These are phyloP conservation scores for Oceanodroma tethys DNA, from an alignment of 2,113 vertebrate species.

Conservation along the genomic window DNA sequence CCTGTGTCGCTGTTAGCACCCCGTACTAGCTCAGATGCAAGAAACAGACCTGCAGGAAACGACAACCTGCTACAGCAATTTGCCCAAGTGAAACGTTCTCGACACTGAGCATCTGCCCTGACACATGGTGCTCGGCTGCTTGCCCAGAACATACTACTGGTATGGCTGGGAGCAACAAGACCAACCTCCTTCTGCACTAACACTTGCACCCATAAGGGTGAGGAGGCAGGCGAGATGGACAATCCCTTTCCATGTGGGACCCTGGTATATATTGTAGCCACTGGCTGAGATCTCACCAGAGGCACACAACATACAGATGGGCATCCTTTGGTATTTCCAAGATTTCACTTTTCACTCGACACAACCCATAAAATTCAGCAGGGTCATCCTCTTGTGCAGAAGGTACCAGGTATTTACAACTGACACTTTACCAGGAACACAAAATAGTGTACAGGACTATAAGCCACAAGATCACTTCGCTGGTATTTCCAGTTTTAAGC, in stretches of 20 bases:
- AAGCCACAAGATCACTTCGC: background rate
- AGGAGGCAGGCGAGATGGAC: background rate
- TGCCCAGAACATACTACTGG: background rate
- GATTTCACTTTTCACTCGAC: background rate
- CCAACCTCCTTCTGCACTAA: background rate
- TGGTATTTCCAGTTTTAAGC: background rate
- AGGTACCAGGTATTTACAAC: background rate
- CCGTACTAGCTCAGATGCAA: background rate
- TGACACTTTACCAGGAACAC: background rate
- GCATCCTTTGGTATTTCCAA: background rate
- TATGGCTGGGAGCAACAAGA: background rate
- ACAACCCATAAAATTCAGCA: background rate
- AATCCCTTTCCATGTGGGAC: background rate
- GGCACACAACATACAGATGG: background rate
- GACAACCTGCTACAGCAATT: fast-evolving
- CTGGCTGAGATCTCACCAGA: background rate
- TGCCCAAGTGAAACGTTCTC: background rate
- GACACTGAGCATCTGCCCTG: background rate
- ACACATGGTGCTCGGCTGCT: fast-evolving
- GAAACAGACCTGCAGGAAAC: background rate
- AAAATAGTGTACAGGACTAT: background rate
- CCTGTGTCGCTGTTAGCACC: background rate
- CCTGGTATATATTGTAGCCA: background rate
- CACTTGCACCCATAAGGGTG: background rate
- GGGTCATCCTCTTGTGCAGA: background rate